Conservation (phyloP, 35 echinoderm and acorn worm species). For the Ophiothrix spiculata region DNA sequence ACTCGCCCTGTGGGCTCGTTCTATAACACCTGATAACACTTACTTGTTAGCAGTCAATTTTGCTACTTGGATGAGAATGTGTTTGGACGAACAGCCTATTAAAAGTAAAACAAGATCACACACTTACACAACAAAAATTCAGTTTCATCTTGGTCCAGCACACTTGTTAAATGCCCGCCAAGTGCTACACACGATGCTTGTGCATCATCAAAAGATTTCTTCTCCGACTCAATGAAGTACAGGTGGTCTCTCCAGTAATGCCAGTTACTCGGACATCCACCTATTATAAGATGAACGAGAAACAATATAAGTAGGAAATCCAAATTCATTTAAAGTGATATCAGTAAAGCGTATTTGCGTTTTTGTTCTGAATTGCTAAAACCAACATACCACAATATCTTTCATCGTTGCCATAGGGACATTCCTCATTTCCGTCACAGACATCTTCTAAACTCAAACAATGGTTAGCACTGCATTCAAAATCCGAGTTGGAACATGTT, state of each 20-base stretch:
- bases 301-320: too few species aligned
- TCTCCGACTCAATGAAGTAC: neutral
- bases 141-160: neutral
- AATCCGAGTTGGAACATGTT: neutral
- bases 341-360: too few species aligned
- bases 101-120: too few species aligned
- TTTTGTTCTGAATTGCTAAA: too few species aligned
- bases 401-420: constrained; percentile 34
- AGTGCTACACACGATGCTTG: neutral
- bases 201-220: neutral
- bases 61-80: too few species aligned
- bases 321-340: too few species aligned
- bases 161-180: neutral
- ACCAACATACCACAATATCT: constrained; percentile 14
- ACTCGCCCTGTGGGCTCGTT: too few species aligned
- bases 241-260: neutral
- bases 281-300: neutral
- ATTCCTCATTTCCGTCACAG: constrained; percentile 23
- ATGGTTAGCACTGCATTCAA: neutral
- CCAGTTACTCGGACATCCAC: neutral
- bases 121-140: neutral
- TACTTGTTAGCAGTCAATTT: too few species aligned
- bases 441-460: constrained; percentile 19
- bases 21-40: too few species aligned
- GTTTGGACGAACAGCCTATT: too few species aligned